These are phyloP conservation scores for Eolophus roseicapilla DNA, from an alignment of 2,113 vertebrate genomes.

Conservation along the genomic window DNA sequence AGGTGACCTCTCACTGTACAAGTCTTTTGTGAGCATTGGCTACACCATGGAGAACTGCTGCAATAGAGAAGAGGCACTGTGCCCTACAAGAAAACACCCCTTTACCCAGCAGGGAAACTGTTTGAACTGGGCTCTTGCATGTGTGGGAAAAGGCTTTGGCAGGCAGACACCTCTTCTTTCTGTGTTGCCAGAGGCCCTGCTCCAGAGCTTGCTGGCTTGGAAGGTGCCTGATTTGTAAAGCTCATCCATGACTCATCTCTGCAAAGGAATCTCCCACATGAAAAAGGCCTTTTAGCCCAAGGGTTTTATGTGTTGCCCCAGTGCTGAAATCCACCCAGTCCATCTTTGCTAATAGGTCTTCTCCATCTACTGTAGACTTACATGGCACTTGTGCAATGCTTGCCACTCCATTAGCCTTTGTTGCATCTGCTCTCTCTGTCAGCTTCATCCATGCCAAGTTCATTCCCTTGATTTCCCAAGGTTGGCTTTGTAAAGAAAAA, in stretches of 20 bases:
- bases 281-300: neutral
- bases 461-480: neutral
- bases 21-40: neutral
- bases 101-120: neutral
- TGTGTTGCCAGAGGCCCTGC: neutral
- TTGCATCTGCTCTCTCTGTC: neutral
- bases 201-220: neutral
- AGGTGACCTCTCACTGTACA: accelerated
- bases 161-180: neutral
- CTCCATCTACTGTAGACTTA: neutral
- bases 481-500: neutral
- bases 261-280: neutral
- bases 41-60: neutral
- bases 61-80: neutral
- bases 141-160: neutral
- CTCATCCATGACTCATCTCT: neutral
- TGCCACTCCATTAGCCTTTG: neutral
- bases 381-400: neutral
- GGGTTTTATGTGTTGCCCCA: neutral
- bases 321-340: neutral
- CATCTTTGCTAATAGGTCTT: neutral
- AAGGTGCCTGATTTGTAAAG: neutral
- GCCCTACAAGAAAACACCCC: neutral
- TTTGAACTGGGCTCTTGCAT: neutral
- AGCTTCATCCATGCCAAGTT: neutral